phyloP scores from a whole-genome alignment of 2,113 vertebrate genomes.

The Erythrocercus mccallii region DNA sequence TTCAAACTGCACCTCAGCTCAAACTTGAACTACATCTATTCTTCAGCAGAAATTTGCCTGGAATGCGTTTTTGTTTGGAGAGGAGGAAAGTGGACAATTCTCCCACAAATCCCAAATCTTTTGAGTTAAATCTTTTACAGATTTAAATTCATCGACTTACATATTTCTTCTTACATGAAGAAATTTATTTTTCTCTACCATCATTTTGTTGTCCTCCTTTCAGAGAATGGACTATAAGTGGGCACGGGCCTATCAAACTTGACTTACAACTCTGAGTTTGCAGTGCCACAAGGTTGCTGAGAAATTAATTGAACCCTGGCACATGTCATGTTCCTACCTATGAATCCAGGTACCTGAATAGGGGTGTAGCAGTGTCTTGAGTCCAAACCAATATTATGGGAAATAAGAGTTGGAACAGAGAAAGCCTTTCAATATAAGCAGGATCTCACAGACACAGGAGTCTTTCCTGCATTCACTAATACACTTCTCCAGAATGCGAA shows the following conservation, averaged over 20 bases:
- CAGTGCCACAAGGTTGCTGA: not conserved
- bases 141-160: not conserved
- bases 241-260: not conserved
- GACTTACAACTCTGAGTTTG: not conserved
- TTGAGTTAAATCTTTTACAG: not conserved
- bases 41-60: not conserved
- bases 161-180: not conserved
- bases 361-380: not conserved
- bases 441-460: not conserved
- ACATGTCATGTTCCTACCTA: not conserved
- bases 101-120: not conserved
- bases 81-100: not conserved
- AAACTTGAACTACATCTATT: not conserved
- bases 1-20: not conserved
- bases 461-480: not conserved
- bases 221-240: not conserved
- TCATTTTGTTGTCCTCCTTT: not conserved
- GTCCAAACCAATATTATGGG: fast-evolving
- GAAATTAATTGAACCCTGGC: not conserved
- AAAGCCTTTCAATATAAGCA: not conserved
- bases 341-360: not conserved
- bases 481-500: not conserved
- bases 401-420: not conserved
- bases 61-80: not conserved
- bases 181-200: not conserved